Conservation (phyloP, 2,113 vertebrate genomes). For the Nesoenas mayeri region DNA sequence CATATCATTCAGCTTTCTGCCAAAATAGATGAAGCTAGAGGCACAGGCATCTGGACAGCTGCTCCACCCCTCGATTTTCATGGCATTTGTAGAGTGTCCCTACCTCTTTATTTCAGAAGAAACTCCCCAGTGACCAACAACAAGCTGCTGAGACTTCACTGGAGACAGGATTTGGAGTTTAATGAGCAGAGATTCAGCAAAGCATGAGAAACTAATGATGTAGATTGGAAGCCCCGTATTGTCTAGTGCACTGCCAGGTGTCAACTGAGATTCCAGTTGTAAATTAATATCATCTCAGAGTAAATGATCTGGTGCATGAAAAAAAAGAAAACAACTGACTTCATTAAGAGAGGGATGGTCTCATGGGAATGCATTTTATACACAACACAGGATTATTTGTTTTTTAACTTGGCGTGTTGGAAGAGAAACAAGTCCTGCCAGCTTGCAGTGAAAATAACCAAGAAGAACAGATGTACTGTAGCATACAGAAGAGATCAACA, state of each 20-base stretch:
- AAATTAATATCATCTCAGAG: slow-evolving; percentile 49
- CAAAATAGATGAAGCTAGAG: neutral
- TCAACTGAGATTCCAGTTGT: slow-evolving; percentile 24
- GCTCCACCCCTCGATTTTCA: neutral
- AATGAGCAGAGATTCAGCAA: slow-evolving; percentile 50
- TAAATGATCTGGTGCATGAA: slow-evolving; percentile 36
- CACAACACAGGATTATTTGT: neutral
- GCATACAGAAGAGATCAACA: neutral
- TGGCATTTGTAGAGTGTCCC: neutral
- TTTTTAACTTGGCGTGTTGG: neutral
- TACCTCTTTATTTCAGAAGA: neutral
- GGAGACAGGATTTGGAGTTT: neutral
- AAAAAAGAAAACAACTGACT: slow-evolving; percentile 9
- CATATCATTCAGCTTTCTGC: neutral
- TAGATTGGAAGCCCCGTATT: neutral
- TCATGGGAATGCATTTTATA: slow-evolving; percentile 4
- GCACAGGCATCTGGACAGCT: neutral
- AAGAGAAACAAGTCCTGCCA: slow-evolving; percentile 14
- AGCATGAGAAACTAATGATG: slow-evolving; percentile 43
- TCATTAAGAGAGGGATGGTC: neutral
- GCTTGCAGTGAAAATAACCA: slow-evolving; percentile 9
- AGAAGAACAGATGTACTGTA: slow-evolving; percentile 21
- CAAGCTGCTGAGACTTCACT: slow-evolving; percentile 1
- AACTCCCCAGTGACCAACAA: slow-evolving; percentile 4
- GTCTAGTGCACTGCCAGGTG: slow-evolving; percentile 36